Evolutionary conservation across 2,113 vertebrate genomes (phyloP), one percentile per base, ranked within the genome.

Genomic region (Nicator chloris): DNA sequence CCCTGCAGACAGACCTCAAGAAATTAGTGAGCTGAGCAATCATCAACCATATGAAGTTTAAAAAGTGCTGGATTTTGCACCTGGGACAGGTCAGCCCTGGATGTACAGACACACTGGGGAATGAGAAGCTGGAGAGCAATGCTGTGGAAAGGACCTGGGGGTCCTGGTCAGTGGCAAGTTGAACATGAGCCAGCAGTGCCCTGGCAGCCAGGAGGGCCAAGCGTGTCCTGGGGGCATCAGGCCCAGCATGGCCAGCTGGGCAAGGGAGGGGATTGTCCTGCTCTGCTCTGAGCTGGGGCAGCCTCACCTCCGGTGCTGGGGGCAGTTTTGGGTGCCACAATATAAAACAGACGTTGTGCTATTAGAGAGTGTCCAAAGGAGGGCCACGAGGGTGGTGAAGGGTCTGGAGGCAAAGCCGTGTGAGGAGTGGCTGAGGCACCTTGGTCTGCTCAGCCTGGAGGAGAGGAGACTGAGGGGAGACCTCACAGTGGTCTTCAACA

Each of bases 181-280:
- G 21, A 12, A 7, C 3, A 4, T 4, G 42, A 64, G 14, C 1
- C 31, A 80, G 50, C 76, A 49, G 66, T 31, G 57, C 49, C 40
- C 75, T 49, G 57, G 42, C 30, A 71, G n/a, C n/a, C 75, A 64
- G 57, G n/a, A 63, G 24, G 5, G 24, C 15, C 28, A 30, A 2
- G 0, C 0, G 0, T 21, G 20, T 21, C 16, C 49, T 18, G 35
- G 11, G 28, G 2, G 11, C 42, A 42, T 49, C 57, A 71, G 75
- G 40, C 0, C 0, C 40, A 71, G n/a, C 56, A 79, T 27, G 0
- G 0, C 33, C 73, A 79, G 21, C 56, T 0, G 0, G 21, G 35
- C 13, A 30, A 35, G 20, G 35, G 56, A 71, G 16, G 16, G 16
- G 17, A 71, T 42, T 64, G 56, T 49, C 35, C 49, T 0, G 1